Base-by-base conservation (phyloP, 2,113 vertebrate genomes). In the Hippolais icterina region DNA sequence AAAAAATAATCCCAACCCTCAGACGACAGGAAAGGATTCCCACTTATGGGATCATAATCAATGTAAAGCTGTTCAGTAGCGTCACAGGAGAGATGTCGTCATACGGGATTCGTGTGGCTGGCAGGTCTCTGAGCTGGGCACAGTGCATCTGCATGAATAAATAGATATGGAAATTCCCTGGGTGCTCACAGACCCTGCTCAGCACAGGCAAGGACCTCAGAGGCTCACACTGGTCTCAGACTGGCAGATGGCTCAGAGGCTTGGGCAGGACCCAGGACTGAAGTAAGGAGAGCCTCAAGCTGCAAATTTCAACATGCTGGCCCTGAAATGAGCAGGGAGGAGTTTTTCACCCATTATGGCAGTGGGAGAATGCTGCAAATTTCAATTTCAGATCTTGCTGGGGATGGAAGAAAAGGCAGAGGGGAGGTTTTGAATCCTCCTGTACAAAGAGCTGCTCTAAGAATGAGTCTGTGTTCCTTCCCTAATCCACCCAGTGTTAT, bases 31-130 rank as follows among this genome's bases (percentile, higher is more conserved):
- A 60, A 52, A 49, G 5, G 53, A 86, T 92, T 74, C 53, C 20
- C 53, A 44, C 11, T 68, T 83, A 21, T 4, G 27, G 70, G 70
- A 33, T 49, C 70, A 20, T 85, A 85, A 93, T 68, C 60, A 76
- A 64, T 71, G 79, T 65, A 42, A 95, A 82, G 53, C 88, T 91
- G 66, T 65, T 85, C 82, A 33, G 53, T 2, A 49, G 41, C 1
- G 0, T 37, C 75, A 57, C 16, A 35, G 77, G 69, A 79, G 54
- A 2, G 3, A 25, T 27, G 61, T 31, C 8, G 0, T 75, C 53
- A 64, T 19, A 20, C 0, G 3, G 37, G n/a, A 29, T 37, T 59
- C 1, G 0, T 24, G 20, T 49, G 66, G 25, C 65, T 80, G 80
- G 60, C 69, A 76, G 53, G 46, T 47, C 35, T 66, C 65, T 46